Evolutionary conservation across 2,888 invertebrate genomes (phyloP), one percentile per base, ranked within the genome.

Genomic region (Brachylomia viminalis): DNA sequence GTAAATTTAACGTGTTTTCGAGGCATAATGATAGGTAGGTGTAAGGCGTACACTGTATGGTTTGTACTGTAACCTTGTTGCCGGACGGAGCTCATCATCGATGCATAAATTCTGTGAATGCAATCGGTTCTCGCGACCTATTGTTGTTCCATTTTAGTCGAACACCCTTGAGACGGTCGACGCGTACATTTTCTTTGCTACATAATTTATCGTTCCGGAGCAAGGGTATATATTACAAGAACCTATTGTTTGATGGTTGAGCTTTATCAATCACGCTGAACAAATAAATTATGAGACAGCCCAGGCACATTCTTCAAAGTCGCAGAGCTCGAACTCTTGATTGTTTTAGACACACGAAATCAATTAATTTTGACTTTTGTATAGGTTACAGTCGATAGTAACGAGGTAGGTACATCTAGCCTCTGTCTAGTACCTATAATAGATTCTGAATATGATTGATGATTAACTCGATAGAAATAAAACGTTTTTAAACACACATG

Each of bases 71-170:
- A 77, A 84, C 86, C 79, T 83, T 84, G 80, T 70, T 71, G 69
- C 70, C 52, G 38, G 30, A 45, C 69, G 17, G 49, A 59, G 61
- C 87, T 91, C 90, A 92, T 93, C 86, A 90, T 70, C 77, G 86
- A 93, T 93, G 92, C 91, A 92, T 92, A 89, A 88, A 91, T 89
- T 93, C 90, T 83, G 80, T 88, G 90, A 92, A 92, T 91, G 91
- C 91, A 92, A 87, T 88, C 83, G 67, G 76, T 86, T 81, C 83
- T 77, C 65, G 80, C 82, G 87, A 89, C 82, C 80, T 82, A 90
- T 92, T 89, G 90, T 90, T 87, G 89, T 84, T 91, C 91, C 92
- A 93, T 92, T 93, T 90, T 74, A 75, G 82, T 71, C 27, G 23
- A 73, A 73, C 80, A 85, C 76, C 89, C 90, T 90, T 90, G 90